Conservation (phyloP, 1,140 invertebrate genomes). For the Pollicipes pollicipes region DNA sequence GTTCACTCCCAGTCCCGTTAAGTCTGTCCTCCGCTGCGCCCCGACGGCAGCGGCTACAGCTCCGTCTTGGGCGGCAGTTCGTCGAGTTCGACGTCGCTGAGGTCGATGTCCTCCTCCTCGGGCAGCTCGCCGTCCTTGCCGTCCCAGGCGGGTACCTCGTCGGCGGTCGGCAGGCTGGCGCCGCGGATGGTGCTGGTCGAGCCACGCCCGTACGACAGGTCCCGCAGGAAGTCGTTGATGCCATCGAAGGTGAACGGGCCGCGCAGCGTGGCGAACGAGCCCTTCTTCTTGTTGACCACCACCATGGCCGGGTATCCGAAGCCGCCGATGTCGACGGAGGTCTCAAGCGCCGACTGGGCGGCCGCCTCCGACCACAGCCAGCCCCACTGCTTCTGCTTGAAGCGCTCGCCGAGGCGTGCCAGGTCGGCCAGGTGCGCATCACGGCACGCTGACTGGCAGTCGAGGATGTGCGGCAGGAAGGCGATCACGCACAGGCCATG, state of each 20-base stretch:
- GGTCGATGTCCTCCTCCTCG: conserved; percentile 77
- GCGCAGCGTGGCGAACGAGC: conserved; percentile 83
- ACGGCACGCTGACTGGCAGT: conserved; percentile 87
- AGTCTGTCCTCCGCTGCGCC: too few species aligned
- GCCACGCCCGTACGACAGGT: conserved; percentile 85
- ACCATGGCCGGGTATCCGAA: conserved; percentile 87
- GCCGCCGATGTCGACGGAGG: conserved; percentile 78
- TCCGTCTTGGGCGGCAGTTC: conserved; percentile 25
- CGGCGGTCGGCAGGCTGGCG: conserved; percentile 59
- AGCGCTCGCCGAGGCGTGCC: conserved; percentile 65
- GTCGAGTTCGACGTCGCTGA: conserved; percentile 76
- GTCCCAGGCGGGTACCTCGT: conserved; percentile 68
- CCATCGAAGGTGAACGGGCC: conserved; percentile 89
- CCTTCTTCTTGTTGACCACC: conserved; percentile 88
- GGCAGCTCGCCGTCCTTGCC: conserved; percentile 86
- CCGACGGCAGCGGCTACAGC: too few species aligned
- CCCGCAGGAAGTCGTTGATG: conserved; percentile 82
- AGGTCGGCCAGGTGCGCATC: conserved; percentile 70
- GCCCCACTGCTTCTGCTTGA: conserved; percentile 91
- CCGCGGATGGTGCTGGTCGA: conserved; percentile 77
- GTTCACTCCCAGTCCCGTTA: too few species aligned
- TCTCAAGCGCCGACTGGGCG: conserved; percentile 64
- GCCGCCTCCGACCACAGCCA: conserved; percentile 92
- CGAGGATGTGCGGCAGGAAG: conserved; percentile 87
- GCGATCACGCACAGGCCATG: conserved; percentile 83